These are phyloP conservation scores for Aleiodes sp. DNA, from an alignment of 1,140 invertebrate species.

Conservation along the genomic window DNA sequence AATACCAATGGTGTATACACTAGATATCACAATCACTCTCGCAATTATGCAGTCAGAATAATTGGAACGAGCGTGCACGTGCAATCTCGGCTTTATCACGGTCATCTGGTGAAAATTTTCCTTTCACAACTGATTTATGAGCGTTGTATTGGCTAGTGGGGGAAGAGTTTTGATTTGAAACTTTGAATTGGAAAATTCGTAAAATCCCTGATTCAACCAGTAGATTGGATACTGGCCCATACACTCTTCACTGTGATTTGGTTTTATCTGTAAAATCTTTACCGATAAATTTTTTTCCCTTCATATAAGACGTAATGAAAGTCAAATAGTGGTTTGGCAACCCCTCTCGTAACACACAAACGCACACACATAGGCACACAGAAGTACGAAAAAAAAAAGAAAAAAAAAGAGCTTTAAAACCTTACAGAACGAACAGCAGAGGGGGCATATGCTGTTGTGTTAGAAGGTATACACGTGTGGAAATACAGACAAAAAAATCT, in stretches of 20 bases:
- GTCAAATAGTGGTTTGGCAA: constrained; percentile 64
- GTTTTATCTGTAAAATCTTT: constrained; percentile 33
- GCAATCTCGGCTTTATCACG: constrained; percentile 27
- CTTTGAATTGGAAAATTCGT: constrained; percentile 28
- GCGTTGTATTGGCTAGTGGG: background rate
- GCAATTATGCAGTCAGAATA: constrained; percentile 20
- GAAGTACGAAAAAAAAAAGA: no score
- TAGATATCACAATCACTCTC: constrained; percentile 19
- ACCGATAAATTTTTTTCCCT: constrained; percentile 40
- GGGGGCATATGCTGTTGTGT: constrained; percentile 54
- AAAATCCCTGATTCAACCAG: constrained; percentile 22
- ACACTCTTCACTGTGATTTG: background rate
- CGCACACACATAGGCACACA: no score
- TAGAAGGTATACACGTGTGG: constrained; percentile 26
- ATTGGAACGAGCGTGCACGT: constrained; percentile 26
- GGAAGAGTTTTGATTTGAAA: background rate
- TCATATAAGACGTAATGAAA: constrained; percentile 63
- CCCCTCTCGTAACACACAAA: background rate
- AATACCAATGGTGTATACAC: background rate
- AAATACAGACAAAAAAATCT: constrained; percentile 8
- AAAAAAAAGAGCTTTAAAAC: constrained; percentile 26
- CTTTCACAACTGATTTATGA: constrained; percentile 28
- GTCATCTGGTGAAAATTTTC: constrained; percentile 26
- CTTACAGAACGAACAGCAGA: background rate
- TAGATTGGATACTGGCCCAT: background rate